Evolutionary conservation across 2,888 invertebrate species (phyloP), one percentile per base, ranked within the genome.

Genomic region (Calameuta idolon): DNA sequence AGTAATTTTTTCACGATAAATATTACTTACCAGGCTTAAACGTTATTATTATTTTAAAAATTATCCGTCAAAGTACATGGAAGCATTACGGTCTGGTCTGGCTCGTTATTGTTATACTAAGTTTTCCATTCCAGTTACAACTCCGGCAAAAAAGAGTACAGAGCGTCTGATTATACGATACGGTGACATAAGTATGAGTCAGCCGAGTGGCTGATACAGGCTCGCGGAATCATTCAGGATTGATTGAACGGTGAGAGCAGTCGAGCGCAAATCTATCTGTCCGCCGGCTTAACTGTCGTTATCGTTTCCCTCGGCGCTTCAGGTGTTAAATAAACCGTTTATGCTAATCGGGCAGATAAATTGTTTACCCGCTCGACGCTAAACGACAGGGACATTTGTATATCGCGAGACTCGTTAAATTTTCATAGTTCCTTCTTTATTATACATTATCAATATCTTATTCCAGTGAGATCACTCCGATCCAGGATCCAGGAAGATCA

Each of bases 321-420:
- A 76, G 81, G 82, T 84, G 80, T 82, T 85, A 85, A 82, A 85
- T 85, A 84, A 85, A 85, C 85, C 84, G 83, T 83, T 87, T 83
- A 86, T 85, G 85, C 84, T 85, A 85, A 87, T 85, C 81, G 81
- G 2, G 55, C 23, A 55, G 55, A 55, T 55, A 55, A 55, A 55
- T 55, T 55, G 71, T 71, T 71, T 31, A 31, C 71, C 15, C 15
- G 34, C 71, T 30, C 71, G 71, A 31, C 31, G 34, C 34, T 71
- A 71, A 71, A 71, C 12, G 34, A 71, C 34, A 71, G 33, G 33
- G 71, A 71, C 71, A 71, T 30, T 34, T 31, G 33, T 31, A 71
- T 71, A 23, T 12, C 71, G 31, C 12, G 23, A 15, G 71, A 71
- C 71, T 71, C 23, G 33, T 71, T 71, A 33, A 12, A 71, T 33